These are phyloP conservation scores for Drosophila suboccidentalis DNA, from an alignment of 2,888 invertebrate species.

Conservation along the genomic window DNA sequence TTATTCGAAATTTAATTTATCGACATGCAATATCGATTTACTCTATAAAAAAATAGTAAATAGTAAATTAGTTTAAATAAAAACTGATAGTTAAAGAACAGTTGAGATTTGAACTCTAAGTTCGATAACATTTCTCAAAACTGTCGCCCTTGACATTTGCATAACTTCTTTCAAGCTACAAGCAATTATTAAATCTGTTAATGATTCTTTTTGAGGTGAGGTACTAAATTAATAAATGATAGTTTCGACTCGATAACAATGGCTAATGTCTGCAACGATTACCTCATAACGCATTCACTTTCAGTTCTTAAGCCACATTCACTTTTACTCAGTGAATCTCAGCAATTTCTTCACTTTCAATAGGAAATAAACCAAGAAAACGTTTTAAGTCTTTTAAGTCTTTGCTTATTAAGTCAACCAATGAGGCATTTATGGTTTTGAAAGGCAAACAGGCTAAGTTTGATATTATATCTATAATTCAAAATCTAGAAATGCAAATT, in stretches of 20 bases:
- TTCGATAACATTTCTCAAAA: neutral
- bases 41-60: no score
- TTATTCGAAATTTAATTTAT: no score
- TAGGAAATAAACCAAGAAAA: conserved; percentile 1
- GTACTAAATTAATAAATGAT: neutral
- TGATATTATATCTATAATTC: conserved; percentile 45
- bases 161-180: neutral
- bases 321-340: conserved; percentile 13
- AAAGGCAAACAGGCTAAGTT: conserved; percentile 22
- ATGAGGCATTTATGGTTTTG: neutral
- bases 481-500: conserved; percentile 74
- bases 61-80: neutral
- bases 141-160: neutral
- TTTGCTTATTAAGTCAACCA: conserved; percentile 11
- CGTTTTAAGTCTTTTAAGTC: conserved; percentile 20
- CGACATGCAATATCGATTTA: no score
- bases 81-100: neutral
- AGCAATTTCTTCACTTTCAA: conserved; percentile 36
- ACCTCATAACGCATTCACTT: conserved; percentile 40
- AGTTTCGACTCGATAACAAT: neutral
- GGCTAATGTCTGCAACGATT: neutral
- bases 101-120: neutral
- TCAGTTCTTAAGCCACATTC: conserved; percentile 31
- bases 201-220: neutral
- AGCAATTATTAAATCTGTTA: conserved; percentile 6